Percentiles rank a stretch among this genome's conserved stretches.
These are phyloP conservation scores for Augiades crinisus DNA, from an alignment of 2,888 invertebrate species.

Conservation along the genomic window DNA sequence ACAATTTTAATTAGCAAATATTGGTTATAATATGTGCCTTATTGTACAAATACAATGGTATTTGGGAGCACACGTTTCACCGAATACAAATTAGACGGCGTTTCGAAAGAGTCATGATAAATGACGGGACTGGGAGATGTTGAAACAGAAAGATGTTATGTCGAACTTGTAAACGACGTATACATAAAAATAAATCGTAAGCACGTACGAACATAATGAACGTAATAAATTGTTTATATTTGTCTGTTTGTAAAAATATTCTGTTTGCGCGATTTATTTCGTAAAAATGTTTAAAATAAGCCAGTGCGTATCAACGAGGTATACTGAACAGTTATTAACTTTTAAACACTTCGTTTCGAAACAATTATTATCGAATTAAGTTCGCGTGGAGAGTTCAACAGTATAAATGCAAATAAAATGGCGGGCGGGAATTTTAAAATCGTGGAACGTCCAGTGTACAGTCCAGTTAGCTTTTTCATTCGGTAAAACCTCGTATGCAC, in stretches of 20 bases:
- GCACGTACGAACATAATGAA: neutral
- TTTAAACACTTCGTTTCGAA: constrained; percentile 24
- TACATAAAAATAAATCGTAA: neutral
- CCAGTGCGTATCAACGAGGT: neutral
- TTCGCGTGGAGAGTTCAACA: constrained; percentile 22
- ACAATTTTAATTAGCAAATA: constrained; percentile 62
- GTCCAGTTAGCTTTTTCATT: constrained; percentile 15
- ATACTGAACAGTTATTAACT: constrained; percentile 21
- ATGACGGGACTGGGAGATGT: neutral
- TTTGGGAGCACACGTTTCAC: neutral
- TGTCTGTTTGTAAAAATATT: neutral
- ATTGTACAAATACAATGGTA: constrained; percentile 1
- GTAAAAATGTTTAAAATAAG: constrained; percentile 7
- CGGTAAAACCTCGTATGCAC: constrained; percentile 6
- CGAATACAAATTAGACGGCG: constrained; percentile 1
- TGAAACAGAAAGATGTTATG: constrained; percentile 4
- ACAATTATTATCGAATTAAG: constrained; percentile 26
- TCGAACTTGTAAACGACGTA: neutral
- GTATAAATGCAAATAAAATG: constrained; percentile 25
- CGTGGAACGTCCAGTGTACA: constrained; percentile 10
- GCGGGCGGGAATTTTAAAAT: constrained; percentile 21
- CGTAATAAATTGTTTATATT: neutral
- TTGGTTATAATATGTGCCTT: constrained; percentile 31
- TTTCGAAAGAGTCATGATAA: constrained; percentile 3
- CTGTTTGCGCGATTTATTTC: constrained; percentile 2